These are phyloP conservation scores for Axinella damicornis DNA, from an alignment of 37 sponge, comb jelly and placozoan genomes.

Conservation along the genomic window DNA sequence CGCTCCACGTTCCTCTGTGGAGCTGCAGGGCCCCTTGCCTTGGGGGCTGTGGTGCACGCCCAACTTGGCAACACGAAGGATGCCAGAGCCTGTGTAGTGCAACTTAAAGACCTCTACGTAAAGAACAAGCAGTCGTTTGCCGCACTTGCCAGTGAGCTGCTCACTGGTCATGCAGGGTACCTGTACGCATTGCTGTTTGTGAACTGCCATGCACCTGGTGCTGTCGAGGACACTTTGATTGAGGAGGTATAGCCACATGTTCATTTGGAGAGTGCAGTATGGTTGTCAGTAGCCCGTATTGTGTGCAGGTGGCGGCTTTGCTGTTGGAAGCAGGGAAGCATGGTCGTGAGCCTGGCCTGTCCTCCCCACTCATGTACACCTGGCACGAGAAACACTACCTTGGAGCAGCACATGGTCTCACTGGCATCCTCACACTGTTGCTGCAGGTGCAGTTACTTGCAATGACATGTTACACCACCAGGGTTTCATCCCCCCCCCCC, in stretches of 20 bases:
- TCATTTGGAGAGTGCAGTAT: too few relatives aligned
- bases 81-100: neutral
- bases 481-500: neutral
- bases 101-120: neutral
- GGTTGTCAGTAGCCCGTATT: too few relatives aligned
- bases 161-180: conserved; percentile 91
- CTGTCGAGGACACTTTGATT: conserved; percentile 63
- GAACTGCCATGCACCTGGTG: conserved; percentile 53
- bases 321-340: conserved; percentile 69
- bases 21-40: conserved; percentile 85
- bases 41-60: conserved; percentile 73
- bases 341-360: conserved; percentile 35
- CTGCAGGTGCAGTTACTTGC: conserved; percentile 82
- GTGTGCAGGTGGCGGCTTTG: conserved; percentile 32
- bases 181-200: conserved; percentile 91
- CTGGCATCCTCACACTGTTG: conserved; percentile 84
- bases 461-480: neutral
- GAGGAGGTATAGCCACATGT: conserved; percentile 32
- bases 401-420: conserved; percentile 97
- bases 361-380: conserved; percentile 86
- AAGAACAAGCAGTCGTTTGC: conserved; percentile 2
- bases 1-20: conserved; percentile 90
- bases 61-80: conserved; percentile 44
- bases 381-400: conserved; percentile 94
- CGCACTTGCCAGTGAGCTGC: conserved; percentile 80